Conservation (phyloP, 2,113 vertebrate species). For the Myotis brandtii region DNA sequence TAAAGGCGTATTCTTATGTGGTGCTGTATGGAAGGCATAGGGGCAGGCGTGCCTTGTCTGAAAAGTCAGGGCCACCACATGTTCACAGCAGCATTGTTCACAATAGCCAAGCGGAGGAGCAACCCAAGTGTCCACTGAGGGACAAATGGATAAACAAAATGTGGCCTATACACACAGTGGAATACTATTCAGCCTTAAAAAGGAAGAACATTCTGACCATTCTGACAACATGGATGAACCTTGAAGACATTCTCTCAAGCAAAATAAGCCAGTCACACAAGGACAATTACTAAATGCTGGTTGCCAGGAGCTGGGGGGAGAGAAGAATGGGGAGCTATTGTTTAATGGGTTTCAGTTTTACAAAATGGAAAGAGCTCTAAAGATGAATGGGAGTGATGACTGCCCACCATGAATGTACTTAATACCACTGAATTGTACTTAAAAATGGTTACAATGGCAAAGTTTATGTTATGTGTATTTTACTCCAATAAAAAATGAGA, state of each 20-base stretch:
- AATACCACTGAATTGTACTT: neutral
- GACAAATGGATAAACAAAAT: neutral
- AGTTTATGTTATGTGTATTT: neutral
- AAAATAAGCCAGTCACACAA: neutral
- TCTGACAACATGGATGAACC: neutral
- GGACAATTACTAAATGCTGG: neutral
- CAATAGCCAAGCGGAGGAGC: neutral
- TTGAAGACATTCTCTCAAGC: neutral
- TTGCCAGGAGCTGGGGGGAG: neutral
- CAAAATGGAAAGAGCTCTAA: neutral
- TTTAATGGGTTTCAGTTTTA: neutral
- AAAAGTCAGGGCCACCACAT: neutral
- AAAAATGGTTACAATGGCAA: neutral
- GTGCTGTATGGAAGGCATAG: neutral
- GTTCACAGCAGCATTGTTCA: neutral
- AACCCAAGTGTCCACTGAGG: neutral
- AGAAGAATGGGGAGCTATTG: neutral
- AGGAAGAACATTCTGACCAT: neutral
- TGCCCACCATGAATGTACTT: neutral
- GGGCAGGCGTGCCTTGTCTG: neutral
- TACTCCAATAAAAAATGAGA: neutral
- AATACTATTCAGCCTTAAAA: neutral
- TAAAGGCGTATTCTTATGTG: neutral
- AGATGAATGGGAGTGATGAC: neutral
- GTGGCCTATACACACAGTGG: neutral